Evolutionary conservation across 1,140 invertebrate species (phyloP), one percentile per base, ranked within the genome.

Genomic region (Sycobia sp.): DNA sequence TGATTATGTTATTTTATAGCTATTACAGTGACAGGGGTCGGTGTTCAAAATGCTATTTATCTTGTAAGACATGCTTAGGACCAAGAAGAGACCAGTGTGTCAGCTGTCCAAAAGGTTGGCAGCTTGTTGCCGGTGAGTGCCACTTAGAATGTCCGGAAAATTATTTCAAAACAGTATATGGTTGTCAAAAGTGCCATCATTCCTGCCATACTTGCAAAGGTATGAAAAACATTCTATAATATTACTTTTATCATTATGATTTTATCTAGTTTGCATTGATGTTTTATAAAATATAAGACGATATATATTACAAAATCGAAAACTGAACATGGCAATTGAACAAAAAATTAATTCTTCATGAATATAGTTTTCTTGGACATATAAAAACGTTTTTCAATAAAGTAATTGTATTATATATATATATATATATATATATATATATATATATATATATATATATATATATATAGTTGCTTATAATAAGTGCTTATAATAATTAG

Each of bases 131-230:
- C 2, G 91, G 91, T 4, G 88, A 92, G 73, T 95, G 93, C 73
- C 87, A 91, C 69, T 87, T 89, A 0, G 88, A 90, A 71, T 95
- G 93, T 79, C 93, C 93, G 4, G 87, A 91, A 75, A 90, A 91
- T 18, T 92, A 90, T 75, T 92, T 91, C 76, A 88, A 91, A 73
- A 89, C 88, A 0, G 84, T 87, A 34, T 91, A 86, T 69, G 90
- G 91, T 1, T 93, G 91, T 68, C 89, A 91, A 67, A 92, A 91
- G 73, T 93, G 91, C 73, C 91, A 93, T 82, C 90, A 91, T 73
- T 91, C 90, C 71, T 93, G 91, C 75, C 86, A 87, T 51, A 90
- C 91, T 61, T 93, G 91, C 74, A 87, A 88, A 75, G 91, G 89
- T 89, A 78, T 69, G 67, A 59, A 58, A 20, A 16, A n/a, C n/a